Evolutionary conservation across 2,888 invertebrate species (phyloP).

Genomic region (Hirtodrosophila cameraria): DNA sequence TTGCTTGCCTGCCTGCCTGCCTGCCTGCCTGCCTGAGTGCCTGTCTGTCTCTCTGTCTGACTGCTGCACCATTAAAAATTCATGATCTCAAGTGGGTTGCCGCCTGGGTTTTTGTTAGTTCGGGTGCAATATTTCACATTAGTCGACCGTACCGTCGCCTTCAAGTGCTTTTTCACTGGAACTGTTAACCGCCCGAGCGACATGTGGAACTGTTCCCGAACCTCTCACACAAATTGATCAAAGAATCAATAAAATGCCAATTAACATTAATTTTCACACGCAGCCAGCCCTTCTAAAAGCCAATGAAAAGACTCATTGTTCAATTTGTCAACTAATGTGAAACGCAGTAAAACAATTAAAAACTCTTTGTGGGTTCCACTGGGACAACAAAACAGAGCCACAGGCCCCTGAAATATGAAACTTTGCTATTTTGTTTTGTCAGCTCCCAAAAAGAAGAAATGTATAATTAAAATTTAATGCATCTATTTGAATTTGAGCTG

Average conservation of each 20-base stretch:
- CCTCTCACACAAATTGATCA: conserved; percentile 35
- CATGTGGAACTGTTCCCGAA: conserved; percentile 41
- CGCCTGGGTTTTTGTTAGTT: conserved; percentile 45
- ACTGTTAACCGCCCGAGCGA: conserved; percentile 3
- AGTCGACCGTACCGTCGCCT: conserved; percentile 54
- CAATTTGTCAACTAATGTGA: conserved; percentile 70
- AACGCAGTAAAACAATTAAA: conserved; percentile 59
- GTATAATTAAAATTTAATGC: conserved; percentile 62
- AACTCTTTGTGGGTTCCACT: conserved; percentile 26
- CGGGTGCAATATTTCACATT: conserved; percentile 65
- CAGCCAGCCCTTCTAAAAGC: conserved; percentile 9
- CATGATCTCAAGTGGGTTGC: conserved; percentile 77
- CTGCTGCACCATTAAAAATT: conserved; percentile 67
- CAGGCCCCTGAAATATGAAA: conserved; percentile 57
- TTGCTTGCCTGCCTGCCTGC: not conserved
- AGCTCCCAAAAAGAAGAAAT: conserved; percentile 40
- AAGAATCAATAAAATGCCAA: conserved; percentile 70
- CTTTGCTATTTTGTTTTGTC: conserved; percentile 50
- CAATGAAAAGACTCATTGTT: conserved; percentile 32
- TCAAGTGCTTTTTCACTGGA: conserved; percentile 48
- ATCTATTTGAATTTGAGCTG: conserved; percentile 51
- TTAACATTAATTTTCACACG: conserved; percentile 71
- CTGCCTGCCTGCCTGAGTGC: conserved; percentile 2
- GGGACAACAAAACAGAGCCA: not conserved
- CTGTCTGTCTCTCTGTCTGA: conserved; percentile 11